Conservation (phyloP, 2,113 vertebrate genomes). For the Xenopus borealis region DNA sequence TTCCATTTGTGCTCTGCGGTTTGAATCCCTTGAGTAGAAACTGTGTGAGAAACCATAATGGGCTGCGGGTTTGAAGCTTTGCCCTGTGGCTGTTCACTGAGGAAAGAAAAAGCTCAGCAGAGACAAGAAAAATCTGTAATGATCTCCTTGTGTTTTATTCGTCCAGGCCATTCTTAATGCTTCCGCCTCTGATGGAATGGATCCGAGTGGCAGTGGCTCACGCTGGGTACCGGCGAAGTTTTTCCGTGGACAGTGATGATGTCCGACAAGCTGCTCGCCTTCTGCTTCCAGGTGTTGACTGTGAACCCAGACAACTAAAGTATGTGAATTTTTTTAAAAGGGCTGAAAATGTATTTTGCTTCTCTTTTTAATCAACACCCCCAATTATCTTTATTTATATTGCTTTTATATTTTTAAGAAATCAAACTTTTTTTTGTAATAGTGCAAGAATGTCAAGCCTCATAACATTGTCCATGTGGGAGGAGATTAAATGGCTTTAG, state of each 20-base stretch:
- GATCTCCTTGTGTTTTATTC: slow-evolving; percentile 43
- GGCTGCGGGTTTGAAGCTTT: background rate
- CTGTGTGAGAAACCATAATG: background rate
- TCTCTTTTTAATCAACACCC: too few species aligned
- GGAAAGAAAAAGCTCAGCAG: too few species aligned
- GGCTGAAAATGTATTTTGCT: too few species aligned
- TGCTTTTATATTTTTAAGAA: too few species aligned
- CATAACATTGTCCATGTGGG: too few species aligned
- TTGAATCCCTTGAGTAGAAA: background rate
- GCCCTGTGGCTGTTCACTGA: too few species aligned
- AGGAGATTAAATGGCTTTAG: too few species aligned
- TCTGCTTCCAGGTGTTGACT: slow-evolving; percentile 92
- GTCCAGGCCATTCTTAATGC: slow-evolving; percentile 89
- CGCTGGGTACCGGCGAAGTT: slow-evolving; percentile 89
- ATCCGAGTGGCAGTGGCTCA: slow-evolving; percentile 91
- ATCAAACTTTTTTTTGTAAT: too few species aligned
- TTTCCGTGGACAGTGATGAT: slow-evolving; percentile 96
- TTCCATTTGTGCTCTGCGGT: background rate
- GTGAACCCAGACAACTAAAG: slow-evolving; percentile 94
- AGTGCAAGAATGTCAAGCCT: too few species aligned
- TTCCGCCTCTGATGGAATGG: slow-evolving; percentile 98
- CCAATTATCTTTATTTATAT: too few species aligned
- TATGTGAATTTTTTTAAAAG: slow-evolving; percentile 57
- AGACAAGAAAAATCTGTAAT: background rate
- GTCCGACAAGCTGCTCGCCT: slow-evolving; percentile 93